Evolutionary conservation across 2,113 vertebrate species (phyloP), one percentile per base, ranked within the genome.

Genomic region (Acrocephalus kingi): DNA sequence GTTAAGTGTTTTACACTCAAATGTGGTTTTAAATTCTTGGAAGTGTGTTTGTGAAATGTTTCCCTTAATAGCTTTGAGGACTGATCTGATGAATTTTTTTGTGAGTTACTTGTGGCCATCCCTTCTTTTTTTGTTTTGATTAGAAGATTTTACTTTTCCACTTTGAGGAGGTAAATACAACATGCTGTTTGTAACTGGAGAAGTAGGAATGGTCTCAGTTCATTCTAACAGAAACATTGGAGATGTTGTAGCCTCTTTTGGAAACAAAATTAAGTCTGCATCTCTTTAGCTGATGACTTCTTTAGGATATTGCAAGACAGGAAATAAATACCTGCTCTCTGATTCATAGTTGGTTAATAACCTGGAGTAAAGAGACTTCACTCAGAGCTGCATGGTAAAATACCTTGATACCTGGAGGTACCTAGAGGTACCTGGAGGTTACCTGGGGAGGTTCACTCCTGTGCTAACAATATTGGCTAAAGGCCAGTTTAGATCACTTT

Each of bases 331-430:
- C 56, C 33, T 73, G 13, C 31, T 80, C 52, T 49, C 54, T 84
- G 71, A 64, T 87, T 93, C 83, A 56, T 83, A 46, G 64, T 52
- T 80, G 68, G 76, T 75, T 90, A 62, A 84, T 79, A 91, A 85
- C 20, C 7, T 84, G 63, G 56, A 87, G 22, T 66, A 61, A 88
- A 90, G 52, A 91, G 76, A 62, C 75, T 92, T 97, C 55, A 66
- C 61, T 95, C 63, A 69, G 63, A 96, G 25, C 64, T 93, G 25
- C 77, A 51, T 94, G 90, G 93, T 94, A 91, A 96, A 97, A 95
- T 97, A 89, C 51, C 64, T 95, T 41, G 23, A 43, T 93, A 56
- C 48, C 81, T 87, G 91, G 58, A 96, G 82, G 37, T 39, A 35
- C 35, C 35, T 35, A 35, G 35, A 35, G 35, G 35, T 93, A 56